Percentiles rank a stretch among this genome's conserved stretches.
Conservation (phyloP, 2,888 invertebrate genomes). For the Caenorhabditis sp. region DNA sequence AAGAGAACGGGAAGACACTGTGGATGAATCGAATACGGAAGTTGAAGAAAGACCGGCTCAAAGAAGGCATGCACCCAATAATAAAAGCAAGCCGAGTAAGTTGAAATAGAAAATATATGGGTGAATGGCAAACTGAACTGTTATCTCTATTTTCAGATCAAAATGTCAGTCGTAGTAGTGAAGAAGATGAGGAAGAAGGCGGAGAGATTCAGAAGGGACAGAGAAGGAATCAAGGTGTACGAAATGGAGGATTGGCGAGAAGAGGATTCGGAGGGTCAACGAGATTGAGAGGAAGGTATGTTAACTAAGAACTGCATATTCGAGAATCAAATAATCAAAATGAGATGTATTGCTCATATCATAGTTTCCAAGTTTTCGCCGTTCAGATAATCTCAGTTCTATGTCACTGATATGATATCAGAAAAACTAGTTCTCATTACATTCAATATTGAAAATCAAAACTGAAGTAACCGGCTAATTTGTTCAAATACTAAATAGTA, state of each 20-base stretch:
- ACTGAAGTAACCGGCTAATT: too few relatives aligned
- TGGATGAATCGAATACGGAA: conserved; percentile 28
- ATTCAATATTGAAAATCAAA: too few relatives aligned
- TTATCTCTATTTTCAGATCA: neutral
- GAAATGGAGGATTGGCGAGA: neutral
- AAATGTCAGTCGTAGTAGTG: neutral
- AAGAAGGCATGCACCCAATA: conserved; percentile 11
- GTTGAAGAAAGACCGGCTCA: conserved; percentile 22
- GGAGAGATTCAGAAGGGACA: conserved; percentile 26
- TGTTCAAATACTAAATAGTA: too few relatives aligned
- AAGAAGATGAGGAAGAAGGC: conserved; percentile 20
- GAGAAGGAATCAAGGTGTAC: conserved; percentile 12
- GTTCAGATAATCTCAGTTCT: too few relatives aligned
- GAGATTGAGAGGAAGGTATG: conserved; percentile 4
- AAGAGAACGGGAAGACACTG: conserved; percentile 38
- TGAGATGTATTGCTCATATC: too few relatives aligned
- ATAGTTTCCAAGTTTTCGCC: too few relatives aligned
- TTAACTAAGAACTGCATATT: too few relatives aligned
- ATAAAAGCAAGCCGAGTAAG: conserved; percentile 24
- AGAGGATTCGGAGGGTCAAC: conserved; percentile 12
- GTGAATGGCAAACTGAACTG: too few relatives aligned
- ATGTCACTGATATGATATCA: too few relatives aligned
- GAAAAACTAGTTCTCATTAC: too few relatives aligned
- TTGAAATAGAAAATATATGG: conserved; percentile 1
- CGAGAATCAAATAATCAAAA: too few relatives aligned